Evolutionary conservation across 2,888 invertebrate genomes (phyloP).

Genomic region (Apoda limacodes): DNA sequence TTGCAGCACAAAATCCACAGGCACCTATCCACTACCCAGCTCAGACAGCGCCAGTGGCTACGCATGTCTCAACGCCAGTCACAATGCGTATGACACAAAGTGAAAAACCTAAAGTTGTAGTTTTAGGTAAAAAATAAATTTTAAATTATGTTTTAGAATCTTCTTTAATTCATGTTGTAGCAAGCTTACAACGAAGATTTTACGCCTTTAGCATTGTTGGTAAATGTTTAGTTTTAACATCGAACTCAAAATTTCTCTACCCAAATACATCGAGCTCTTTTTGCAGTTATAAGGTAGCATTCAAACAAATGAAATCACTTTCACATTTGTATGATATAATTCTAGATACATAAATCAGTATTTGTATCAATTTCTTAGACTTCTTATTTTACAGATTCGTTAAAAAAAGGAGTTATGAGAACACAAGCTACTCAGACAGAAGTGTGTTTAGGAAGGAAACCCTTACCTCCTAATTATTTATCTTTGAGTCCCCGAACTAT

Average conservation of each 20-base stretch:
- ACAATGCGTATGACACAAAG: slow-evolving; percentile 32
- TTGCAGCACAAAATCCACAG: slow-evolving; percentile 35
- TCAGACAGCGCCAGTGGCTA: slow-evolving; percentile 46
- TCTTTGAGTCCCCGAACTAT: slow-evolving; percentile 85
- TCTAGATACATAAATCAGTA: no score
- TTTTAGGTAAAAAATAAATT: slow-evolving; percentile 72
- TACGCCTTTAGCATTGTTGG: no score
- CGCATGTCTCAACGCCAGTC: slow-evolving; percentile 28
- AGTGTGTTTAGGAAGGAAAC: slow-evolving; percentile 77
- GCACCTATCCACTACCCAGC: slow-evolving; percentile 56
- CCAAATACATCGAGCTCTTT: no score
- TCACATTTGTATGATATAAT: no score
- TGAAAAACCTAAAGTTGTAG: slow-evolving; percentile 66
- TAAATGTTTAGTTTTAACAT: no score
- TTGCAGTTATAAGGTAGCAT: no score
- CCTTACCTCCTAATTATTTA: slow-evolving; percentile 76
- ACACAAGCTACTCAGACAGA: slow-evolving; percentile 95
- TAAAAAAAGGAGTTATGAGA: slow-evolving; percentile 88
- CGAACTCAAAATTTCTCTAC: no score
- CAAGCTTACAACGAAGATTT: no score
- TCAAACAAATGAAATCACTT: no score
- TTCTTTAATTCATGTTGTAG: no score
- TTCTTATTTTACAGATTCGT: slow-evolving; percentile 77
- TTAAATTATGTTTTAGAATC: no score
- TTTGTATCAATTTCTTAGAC: no score